Percentiles rank a stretch among this genome's conserved stretches.
phyloP scores from a whole-genome alignment of 2,888 invertebrate species.

The Oligia strigilis region DNA sequence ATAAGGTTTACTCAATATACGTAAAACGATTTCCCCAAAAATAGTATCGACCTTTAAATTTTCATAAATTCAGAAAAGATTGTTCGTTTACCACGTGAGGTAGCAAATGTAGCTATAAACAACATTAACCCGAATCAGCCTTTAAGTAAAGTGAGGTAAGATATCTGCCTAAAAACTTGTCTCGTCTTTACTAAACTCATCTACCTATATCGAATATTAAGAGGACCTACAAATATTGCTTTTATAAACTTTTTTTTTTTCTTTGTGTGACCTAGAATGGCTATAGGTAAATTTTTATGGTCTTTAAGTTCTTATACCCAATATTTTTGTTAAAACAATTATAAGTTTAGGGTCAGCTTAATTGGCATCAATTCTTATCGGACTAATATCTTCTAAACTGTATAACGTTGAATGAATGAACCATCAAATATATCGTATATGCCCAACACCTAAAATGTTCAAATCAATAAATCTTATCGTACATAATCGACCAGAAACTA shows the following conservation, averaged over 20 bases:
- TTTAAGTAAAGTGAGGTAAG: slow-evolving; percentile 30
- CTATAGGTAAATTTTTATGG: slow-evolving; percentile 5
- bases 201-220: slow-evolving; percentile 17
- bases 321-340: not conserved
- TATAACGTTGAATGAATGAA: not conserved
- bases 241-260: not conserved
- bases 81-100: slow-evolving; percentile 7
- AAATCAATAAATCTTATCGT: not conserved
- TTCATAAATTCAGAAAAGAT: slow-evolving; percentile 10
- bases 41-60: slow-evolving; percentile 12
- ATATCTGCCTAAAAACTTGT: slow-evolving; percentile 23
- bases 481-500: slow-evolving; percentile 13
- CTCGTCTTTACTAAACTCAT: slow-evolving; percentile 10
- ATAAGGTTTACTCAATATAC: slow-evolving; percentile 2
- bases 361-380: not conserved
- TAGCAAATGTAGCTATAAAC: slow-evolving; percentile 39
- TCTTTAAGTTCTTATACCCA: not conserved
- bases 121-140: slow-evolving; percentile 28
- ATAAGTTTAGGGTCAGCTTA: too few species aligned
- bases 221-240: slow-evolving; percentile 9
- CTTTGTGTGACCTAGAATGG: not conserved
- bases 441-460: not conserved
- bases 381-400: not conserved
- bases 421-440: not conserved
- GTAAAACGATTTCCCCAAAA: slow-evolving; percentile 13